phyloP scores from a whole-genome alignment of 2,797 vertebrate genomes.

The Crenichthys baileyi region DNA sequence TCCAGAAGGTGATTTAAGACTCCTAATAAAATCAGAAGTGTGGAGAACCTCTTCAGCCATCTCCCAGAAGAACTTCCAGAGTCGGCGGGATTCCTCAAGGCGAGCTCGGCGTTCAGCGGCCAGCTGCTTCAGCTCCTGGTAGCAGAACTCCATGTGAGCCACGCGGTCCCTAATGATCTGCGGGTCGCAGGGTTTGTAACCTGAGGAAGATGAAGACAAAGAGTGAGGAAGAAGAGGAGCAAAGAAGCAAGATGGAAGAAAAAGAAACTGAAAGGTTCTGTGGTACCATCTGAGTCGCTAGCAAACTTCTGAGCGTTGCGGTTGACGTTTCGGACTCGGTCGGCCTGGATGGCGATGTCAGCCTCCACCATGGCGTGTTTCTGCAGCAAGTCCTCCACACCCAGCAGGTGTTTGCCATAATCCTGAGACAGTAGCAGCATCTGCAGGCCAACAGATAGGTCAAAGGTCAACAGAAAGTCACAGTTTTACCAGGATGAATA shows the following conservation, averaged over 20 bases:
- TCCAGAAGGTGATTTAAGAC: not conserved
- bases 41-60: slow-evolving; percentile 90
- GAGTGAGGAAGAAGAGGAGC: not conserved
- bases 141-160: slow-evolving; percentile 97
- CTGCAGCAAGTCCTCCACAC: slow-evolving; percentile 96
- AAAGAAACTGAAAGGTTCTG: not conserved
- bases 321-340: slow-evolving; percentile 92
- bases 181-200: slow-evolving; percentile 96
- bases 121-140: slow-evolving; percentile 94
- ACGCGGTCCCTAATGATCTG: slow-evolving; percentile 95
- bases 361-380: slow-evolving; percentile 96
- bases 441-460: slow-evolving; percentile 65
- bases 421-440: slow-evolving; percentile 96
- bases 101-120: slow-evolving; percentile 90
- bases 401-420: slow-evolving; percentile 95
- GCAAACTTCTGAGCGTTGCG: slow-evolving; percentile 94
- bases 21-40: not conserved
- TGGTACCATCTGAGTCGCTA: slow-evolving; percentile 83
- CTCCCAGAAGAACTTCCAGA: slow-evolving; percentile 99
- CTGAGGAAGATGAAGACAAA: slow-evolving; percentile 66
- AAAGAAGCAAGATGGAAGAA: not conserved
- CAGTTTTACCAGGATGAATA: not conserved
- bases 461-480: slow-evolving; percentile 8
- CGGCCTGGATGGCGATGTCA: slow-evolving; percentile 93
- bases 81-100: slow-evolving; percentile 94